These are phyloP conservation scores for Palloptera scutellata DNA, from an alignment of 2,888 invertebrate species.

Conservation along the genomic window DNA sequence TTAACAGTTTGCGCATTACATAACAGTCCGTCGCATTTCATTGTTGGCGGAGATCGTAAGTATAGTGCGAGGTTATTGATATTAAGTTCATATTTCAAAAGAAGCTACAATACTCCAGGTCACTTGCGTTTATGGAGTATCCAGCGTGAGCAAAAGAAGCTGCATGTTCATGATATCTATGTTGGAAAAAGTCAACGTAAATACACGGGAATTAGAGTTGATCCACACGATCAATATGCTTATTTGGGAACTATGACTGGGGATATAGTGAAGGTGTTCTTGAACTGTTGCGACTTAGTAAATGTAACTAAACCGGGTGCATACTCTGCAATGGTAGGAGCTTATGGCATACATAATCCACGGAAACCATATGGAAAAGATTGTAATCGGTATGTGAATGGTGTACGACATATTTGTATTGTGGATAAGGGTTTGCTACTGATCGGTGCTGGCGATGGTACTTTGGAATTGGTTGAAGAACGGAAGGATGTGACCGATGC, in stretches of 20 bases:
- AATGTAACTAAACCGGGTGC: slow-evolving; percentile 47
- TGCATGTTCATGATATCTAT: slow-evolving; percentile 77
- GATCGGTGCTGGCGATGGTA: slow-evolving; percentile 87
- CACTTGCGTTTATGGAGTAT: slow-evolving; percentile 81
- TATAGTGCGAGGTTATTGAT: slow-evolving; percentile 32
- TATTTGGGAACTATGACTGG: slow-evolving; percentile 90
- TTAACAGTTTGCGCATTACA: slow-evolving; percentile 68
- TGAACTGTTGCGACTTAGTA: slow-evolving; percentile 62
- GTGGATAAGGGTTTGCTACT: slow-evolving; percentile 71
- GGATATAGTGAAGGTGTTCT: slow-evolving; percentile 63
- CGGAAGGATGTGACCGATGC: slow-evolving; percentile 62
- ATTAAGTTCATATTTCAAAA: not conserved
- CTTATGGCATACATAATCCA: slow-evolving; percentile 64
- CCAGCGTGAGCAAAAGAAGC: slow-evolving; percentile 72
- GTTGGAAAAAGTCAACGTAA: slow-evolving; percentile 81
- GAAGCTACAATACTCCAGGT: slow-evolving; percentile 55
- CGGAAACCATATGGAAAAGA: slow-evolving; percentile 61
- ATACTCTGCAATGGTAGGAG: slow-evolving; percentile 65
- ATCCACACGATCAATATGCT: slow-evolving; percentile 74
- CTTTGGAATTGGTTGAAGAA: slow-evolving; percentile 75
- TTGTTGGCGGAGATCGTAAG: slow-evolving; percentile 77
- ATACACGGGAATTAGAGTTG: slow-evolving; percentile 77
- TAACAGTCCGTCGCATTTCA: slow-evolving; percentile 71
- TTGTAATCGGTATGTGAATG: slow-evolving; percentile 61
- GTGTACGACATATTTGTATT: slow-evolving; percentile 72